Conservation (phyloP, 2,797 vertebrate species). For the Sitta carolinensis region DNA sequence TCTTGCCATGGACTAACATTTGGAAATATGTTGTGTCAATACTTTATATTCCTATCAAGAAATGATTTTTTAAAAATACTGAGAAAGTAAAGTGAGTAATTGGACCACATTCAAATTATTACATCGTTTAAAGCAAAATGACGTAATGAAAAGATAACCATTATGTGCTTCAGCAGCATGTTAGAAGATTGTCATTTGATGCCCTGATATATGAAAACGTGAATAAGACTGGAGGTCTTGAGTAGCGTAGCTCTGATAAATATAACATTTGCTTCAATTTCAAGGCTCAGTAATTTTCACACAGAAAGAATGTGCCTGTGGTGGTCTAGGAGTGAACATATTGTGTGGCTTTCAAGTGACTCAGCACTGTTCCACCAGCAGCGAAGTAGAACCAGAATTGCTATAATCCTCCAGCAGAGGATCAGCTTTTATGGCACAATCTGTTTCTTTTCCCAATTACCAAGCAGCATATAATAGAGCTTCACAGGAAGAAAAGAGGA, state of each 20-base stretch:
- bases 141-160: background rate
- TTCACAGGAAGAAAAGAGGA: slow-evolving; percentile 19
- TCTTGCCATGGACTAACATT: background rate
- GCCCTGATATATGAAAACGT: background rate
- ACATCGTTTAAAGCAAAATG: background rate
- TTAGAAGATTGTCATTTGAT: background rate
- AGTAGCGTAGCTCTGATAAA: background rate
- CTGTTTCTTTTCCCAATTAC: slow-evolving; percentile 44
- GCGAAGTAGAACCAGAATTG: slow-evolving; percentile 3
- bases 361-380: slow-evolving; percentile 48
- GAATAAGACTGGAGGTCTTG: background rate
- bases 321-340: slow-evolving; percentile 32
- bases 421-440: slow-evolving; percentile 46
- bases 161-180: background rate
- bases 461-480: background rate
- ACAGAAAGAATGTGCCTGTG: slow-evolving; percentile 26
- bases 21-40: background rate
- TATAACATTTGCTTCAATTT: slow-evolving; percentile 41
- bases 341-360: slow-evolving; percentile 51
- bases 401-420: slow-evolving; percentile 35
- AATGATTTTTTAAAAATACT: background rate
- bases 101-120: background rate
- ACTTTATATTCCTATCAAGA: background rate
- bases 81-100: background rate
- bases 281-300: slow-evolving; percentile 27